A percentile compares a stretch with the other conserved stretches of the same genome.
These are phyloP conservation scores for Teleogryllus occipitalis DNA, from an alignment of 1,140 invertebrate genomes.

Conservation along the genomic window DNA sequence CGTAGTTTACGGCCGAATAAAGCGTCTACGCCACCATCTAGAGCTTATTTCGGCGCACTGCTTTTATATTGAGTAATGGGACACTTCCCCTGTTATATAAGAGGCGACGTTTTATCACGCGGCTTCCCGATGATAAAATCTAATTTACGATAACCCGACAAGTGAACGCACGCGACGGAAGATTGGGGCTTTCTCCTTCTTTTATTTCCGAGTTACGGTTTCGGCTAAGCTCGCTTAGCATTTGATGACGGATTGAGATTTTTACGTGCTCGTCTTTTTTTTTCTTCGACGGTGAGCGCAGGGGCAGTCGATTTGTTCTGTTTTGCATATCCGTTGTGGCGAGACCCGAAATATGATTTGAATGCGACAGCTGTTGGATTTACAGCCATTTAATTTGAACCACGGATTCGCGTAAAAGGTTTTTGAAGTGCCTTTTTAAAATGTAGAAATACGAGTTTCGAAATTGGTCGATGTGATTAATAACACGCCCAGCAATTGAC, in stretches of 20 bases:
- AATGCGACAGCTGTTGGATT: not conserved
- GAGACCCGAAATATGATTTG: not conserved
- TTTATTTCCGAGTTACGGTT: not conserved
- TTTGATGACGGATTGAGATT: not conserved
- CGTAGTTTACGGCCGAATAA: no score
- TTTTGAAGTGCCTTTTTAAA: constrained; percentile 5
- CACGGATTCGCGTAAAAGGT: not conserved
- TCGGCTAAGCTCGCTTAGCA: not conserved
- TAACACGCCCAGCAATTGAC: not conserved
- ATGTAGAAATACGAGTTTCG: not conserved
- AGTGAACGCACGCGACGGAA: not conserved
- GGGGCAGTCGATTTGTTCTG: not conserved
- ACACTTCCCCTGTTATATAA: not conserved
- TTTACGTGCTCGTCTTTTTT: not conserved
- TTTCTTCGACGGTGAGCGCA: not conserved
- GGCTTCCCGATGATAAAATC: not conserved
- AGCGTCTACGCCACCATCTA: no score
- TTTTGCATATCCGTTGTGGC: not conserved
- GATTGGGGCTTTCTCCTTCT: not conserved
- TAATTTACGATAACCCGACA: not conserved
- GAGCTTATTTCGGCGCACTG: no score
- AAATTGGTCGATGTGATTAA: not conserved
- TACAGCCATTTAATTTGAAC: not conserved
- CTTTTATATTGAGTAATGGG: not conserved
- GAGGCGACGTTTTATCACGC: not conserved